Conservation (phyloP, 2,888 invertebrate species). For the Graphium colonna region DNA sequence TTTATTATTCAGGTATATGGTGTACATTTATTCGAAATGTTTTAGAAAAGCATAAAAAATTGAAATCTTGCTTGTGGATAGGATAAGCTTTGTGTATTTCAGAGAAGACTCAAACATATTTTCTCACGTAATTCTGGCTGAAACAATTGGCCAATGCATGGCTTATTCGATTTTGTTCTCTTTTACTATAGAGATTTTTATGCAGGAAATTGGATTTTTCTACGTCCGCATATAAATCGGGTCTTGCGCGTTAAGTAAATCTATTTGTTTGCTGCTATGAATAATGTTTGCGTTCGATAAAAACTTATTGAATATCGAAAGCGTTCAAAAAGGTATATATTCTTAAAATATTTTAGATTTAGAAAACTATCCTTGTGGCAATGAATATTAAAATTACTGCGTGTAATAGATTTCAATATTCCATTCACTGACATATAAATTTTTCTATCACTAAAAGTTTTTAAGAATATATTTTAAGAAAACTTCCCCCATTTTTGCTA, state of each 20-base stretch:
- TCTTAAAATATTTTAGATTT: no score
- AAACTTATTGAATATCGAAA: slow-evolving; percentile 17
- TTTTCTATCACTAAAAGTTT: no score
- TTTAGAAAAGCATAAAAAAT: no score
- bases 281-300: slow-evolving; percentile 20
- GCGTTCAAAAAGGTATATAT: slow-evolving; percentile 4
- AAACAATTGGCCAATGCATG: slow-evolving; percentile 45
- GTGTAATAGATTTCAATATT: no score
- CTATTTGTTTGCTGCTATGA: slow-evolving; percentile 32
- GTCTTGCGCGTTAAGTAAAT: slow-evolving; percentile 32
- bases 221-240: slow-evolving; percentile 40
- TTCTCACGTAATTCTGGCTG: slow-evolving; percentile 38
- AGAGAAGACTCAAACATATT: slow-evolving; percentile 20
- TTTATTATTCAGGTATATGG: no score
- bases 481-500: no score
- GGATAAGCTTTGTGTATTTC: slow-evolving; percentile 25
- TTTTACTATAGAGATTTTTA: slow-evolving; percentile 48
- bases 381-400: no score
- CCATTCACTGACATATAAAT: no score
- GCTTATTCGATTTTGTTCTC: slow-evolving; percentile 42
- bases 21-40: no score
- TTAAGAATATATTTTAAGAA: no score
- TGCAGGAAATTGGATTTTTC: slow-evolving; percentile 62
- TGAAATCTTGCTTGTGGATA: no score
- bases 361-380: no score